A percentile compares a stretch with the other conserved stretches of the same genome.
Evolutionary conservation across 1,140 invertebrate species (phyloP).

Genomic region (Drosophila lacertosa): DNA sequence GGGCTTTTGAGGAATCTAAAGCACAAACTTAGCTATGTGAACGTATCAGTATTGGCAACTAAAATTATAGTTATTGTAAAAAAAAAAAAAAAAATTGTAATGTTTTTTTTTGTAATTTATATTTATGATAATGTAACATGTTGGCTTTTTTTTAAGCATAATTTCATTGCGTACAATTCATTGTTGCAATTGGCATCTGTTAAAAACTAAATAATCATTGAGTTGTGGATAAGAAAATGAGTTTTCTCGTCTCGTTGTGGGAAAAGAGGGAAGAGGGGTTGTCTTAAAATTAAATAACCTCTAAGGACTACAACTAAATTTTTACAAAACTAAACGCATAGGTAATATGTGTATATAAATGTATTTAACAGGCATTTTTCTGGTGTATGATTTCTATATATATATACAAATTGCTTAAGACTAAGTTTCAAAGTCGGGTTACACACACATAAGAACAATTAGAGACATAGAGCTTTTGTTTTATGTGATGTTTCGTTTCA

Average conservation of each 20-base stretch:
- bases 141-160: slow-evolving; percentile 63
- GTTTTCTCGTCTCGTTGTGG: slow-evolving; percentile 49
- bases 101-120: slow-evolving; percentile 35
- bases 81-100: background rate
- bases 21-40: too few relatives aligned
- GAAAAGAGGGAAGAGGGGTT: slow-evolving; percentile 9
- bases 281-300: slow-evolving; percentile 76
- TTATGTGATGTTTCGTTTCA: slow-evolving; percentile 50
- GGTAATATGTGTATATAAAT: slow-evolving; percentile 69
- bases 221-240: slow-evolving; percentile 37
- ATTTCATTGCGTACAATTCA: slow-evolving; percentile 34
- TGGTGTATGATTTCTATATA: slow-evolving; percentile 60
- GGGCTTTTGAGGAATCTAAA: too few relatives aligned
- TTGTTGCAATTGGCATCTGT: slow-evolving; percentile 32
- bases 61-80: background rate
- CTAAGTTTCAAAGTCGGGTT: slow-evolving; percentile 66
- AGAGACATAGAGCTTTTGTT: slow-evolving; percentile 49
- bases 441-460: slow-evolving; percentile 56
- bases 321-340: slow-evolving; percentile 62
- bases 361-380: slow-evolving; percentile 82
- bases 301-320: slow-evolving; percentile 66
- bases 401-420: slow-evolving; percentile 61
- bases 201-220: slow-evolving; percentile 76
- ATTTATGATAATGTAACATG: slow-evolving; percentile 68
- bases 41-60: too few relatives aligned